Conservation (phyloP, 2,888 invertebrate species). For the Lampropteryx suffumata region DNA sequence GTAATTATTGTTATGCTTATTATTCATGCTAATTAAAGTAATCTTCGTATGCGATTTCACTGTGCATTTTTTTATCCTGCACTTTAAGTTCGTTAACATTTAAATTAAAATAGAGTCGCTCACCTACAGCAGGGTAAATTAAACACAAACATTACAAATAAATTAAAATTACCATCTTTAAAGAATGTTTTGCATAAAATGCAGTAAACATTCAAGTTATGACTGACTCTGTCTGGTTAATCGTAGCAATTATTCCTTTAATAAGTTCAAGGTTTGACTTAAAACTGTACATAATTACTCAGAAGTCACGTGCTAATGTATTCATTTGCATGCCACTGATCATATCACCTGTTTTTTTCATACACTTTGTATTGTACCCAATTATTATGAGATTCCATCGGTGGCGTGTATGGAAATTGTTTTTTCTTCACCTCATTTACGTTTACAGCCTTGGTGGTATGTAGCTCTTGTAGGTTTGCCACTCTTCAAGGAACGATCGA, state of each 20-base stretch:
- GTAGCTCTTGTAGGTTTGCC: constrained; percentile 48
- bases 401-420: constrained; percentile 69
- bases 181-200: constrained; percentile 26
- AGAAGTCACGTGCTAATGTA: constrained; percentile 63
- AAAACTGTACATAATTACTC: constrained; percentile 67
- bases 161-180: constrained; percentile 22
- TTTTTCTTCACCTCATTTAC: constrained; percentile 54
- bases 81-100: constrained; percentile 18
- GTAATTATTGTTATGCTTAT: constrained; percentile 6
- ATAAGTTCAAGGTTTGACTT: constrained; percentile 68
- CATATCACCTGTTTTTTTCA: constrained; percentile 52
- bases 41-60: constrained; percentile 5
- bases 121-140: constrained; percentile 13
- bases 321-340: constrained; percentile 67
- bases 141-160: constrained; percentile 18
- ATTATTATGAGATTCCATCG: constrained; percentile 72
- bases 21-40: constrained; percentile 9
- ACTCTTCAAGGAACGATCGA: constrained; percentile 5
- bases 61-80: constrained; percentile 17
- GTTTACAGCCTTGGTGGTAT: constrained; percentile 59
- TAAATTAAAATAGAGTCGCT: constrained; percentile 17
- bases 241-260: constrained; percentile 37
- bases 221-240: constrained; percentile 27
- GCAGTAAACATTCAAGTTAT: constrained; percentile 23
- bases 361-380: constrained; percentile 56